Conservation (phyloP, 2,113 vertebrate species). For the Clupea harengus region DNA sequence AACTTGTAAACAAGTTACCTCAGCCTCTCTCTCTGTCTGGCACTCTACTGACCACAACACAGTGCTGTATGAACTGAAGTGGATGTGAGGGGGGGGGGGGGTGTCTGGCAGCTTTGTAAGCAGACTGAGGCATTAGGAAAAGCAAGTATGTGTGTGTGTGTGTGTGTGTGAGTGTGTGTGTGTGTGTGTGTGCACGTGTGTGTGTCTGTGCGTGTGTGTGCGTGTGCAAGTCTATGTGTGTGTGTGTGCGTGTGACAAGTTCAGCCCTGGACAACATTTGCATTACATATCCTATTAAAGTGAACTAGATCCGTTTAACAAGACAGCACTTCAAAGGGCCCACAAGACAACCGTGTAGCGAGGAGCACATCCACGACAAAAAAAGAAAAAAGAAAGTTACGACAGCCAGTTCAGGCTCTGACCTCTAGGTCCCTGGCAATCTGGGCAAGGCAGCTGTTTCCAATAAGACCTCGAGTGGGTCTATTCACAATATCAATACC, state of each 20-base stretch:
- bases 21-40: slow-evolving; percentile 21
- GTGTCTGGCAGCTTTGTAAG: background rate
- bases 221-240: background rate
- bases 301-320: slow-evolving; percentile 31
- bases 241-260: slow-evolving; percentile 37
- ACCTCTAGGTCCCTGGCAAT: slow-evolving; percentile 57
- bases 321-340: slow-evolving; percentile 65
- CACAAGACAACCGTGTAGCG: slow-evolving; percentile 57
- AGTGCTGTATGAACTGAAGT: slow-evolving; percentile 44
- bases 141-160: background rate
- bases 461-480: slow-evolving; percentile 65
- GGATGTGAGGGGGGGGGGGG: background rate
- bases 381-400: slow-evolving; percentile 57
- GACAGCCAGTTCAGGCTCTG: slow-evolving; percentile 45
- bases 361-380: slow-evolving; percentile 50
- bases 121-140: slow-evolving; percentile 42
- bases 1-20: slow-evolving; percentile 51
- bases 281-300: slow-evolving; percentile 61
- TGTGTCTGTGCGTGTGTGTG: background rate
- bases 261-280: slow-evolving; percentile 49
- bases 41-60: slow-evolving; percentile 32
- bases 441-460: slow-evolving; percentile 67
- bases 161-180: background rate
- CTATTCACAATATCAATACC: slow-evolving; percentile 41
- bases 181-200: background rate